Percentiles rank a stretch among this genome's conserved stretches.
These are phyloP conservation scores for Brachyistius frenatus DNA, from an alignment of 2,113 vertebrate species.

Conservation along the genomic window DNA sequence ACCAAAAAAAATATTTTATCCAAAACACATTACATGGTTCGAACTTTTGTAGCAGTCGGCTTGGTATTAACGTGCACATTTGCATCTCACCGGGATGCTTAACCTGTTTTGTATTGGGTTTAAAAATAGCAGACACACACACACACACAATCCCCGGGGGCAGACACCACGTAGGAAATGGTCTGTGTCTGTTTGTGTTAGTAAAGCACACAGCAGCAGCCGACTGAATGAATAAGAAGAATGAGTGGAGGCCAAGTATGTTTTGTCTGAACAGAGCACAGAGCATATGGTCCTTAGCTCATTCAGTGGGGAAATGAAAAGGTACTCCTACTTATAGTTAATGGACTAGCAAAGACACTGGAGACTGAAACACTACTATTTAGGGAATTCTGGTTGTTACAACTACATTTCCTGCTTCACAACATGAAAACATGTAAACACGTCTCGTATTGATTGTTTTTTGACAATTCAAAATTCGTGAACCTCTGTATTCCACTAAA, in stretches of 20 bases:
- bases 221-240: constrained; percentile 33
- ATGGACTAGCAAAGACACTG: constrained; percentile 33
- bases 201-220: constrained; percentile 29
- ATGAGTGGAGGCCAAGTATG: constrained; percentile 22
- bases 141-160: constrained; percentile 25
- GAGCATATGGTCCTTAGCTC: constrained; percentile 27
- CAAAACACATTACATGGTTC: neutral
- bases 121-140: constrained; percentile 45
- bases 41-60: neutral
- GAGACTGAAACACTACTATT: constrained; percentile 3
- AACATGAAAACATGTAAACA: neutral
- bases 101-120: constrained; percentile 45
- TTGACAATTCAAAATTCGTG: too few species aligned
- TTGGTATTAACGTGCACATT: constrained; percentile 33
- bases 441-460: too few species aligned
- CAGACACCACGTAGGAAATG: constrained; percentile 34
- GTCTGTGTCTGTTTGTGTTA: constrained; percentile 47
- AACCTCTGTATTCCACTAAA: too few species aligned
- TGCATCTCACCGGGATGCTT: constrained; percentile 31
- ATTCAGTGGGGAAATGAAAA: constrained; percentile 14
- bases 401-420: neutral
- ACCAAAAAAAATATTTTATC: constrained; percentile 2
- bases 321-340: constrained; percentile 19
- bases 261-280: constrained; percentile 9
- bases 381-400: constrained; percentile 1